Base-by-base conservation (phyloP, 2,797 vertebrate species). In the Chloroceryle inda region DNA sequence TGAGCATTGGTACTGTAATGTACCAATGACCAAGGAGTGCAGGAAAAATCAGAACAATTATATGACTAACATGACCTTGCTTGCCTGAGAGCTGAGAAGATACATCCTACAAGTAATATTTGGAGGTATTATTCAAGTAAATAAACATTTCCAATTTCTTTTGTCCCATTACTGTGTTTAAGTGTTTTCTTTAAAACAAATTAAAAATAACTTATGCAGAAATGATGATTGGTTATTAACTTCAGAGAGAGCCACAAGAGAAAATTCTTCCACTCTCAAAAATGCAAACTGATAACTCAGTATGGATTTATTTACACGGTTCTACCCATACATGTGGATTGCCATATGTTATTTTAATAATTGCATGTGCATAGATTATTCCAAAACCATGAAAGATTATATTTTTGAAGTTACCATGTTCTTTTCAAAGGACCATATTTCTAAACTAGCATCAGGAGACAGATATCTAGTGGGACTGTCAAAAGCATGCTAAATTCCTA, bases 221-320 rank as follows among this genome's bases (percentile, higher is more conserved):
- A 94, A 63, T 81, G 9, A 68, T 75, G 69, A 84, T 63, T 92
- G 55, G 66, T 49, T 95, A 88, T 73, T 81, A 80, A 68, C 49
- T 91, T 85, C 67, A 81, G 29, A 81, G 67, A 79, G 2, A 86
- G 37, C 75, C 73, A 81, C 63, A 76, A 42, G 69, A 94, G 78
- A 85, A 85, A 94, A 89, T 58, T 86, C 24, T 69, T 75, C 33
- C 75, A 19, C 50, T 89, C 12, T 83, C 24, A 64, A 20, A 92
- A 92, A 67, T 73, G 35, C 11, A 88, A 92, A 76, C 74, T 81
- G 71, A 67, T 84, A 86, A 67, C 16, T 75, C 63, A 66, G 5
- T 81, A 44, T 63, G 24, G 47, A 85, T 75, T 85, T 94, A 84
- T 86, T 92, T 86, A 85, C 79, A 71, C 16, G 85, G 26, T 85